These are phyloP conservation scores for Forbesichthys agassizii DNA, from an alignment of 2,113 vertebrate species.

Conservation along the genomic window DNA sequence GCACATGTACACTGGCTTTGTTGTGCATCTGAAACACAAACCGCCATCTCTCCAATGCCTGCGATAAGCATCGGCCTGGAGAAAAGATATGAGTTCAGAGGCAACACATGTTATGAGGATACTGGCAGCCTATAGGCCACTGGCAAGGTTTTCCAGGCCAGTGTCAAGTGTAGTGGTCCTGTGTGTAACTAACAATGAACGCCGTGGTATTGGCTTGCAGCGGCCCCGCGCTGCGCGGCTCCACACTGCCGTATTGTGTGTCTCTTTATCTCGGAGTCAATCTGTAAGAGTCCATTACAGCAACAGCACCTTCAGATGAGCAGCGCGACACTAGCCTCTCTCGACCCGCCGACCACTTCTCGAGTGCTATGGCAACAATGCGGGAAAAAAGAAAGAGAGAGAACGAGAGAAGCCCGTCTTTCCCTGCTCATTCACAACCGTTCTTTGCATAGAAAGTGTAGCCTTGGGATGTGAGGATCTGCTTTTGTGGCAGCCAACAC, in stretches of 20 bases:
- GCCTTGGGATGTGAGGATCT: constrained; percentile 64
- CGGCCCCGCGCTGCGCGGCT: constrained; percentile 35
- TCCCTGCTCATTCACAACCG: constrained; percentile 55
- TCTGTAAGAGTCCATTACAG: constrained; percentile 73
- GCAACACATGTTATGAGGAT: constrained; percentile 6
- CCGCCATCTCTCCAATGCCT: no score
- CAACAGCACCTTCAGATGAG: constrained; percentile 58
- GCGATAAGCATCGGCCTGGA: no score
- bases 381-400: not conserved
- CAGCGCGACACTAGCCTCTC: constrained; percentile 43
- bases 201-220: constrained; percentile 63
- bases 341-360: constrained; percentile 39
- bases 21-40: no score
- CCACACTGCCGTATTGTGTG: constrained; percentile 60
- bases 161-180: constrained; percentile 49
- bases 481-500: constrained; percentile 47
- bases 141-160: constrained; percentile 17
- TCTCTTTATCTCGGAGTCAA: constrained; percentile 66
- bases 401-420: constrained; percentile 25
- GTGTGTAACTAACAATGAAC: constrained; percentile 55
- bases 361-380: constrained; percentile 31
- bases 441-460: constrained; percentile 31
- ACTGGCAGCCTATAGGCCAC: constrained; percentile 11
- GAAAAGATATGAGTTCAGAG: no score
- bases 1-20: no score